phyloP scores from a whole-genome alignment of 2,888 invertebrate genomes.

The Nowickia ferox region DNA sequence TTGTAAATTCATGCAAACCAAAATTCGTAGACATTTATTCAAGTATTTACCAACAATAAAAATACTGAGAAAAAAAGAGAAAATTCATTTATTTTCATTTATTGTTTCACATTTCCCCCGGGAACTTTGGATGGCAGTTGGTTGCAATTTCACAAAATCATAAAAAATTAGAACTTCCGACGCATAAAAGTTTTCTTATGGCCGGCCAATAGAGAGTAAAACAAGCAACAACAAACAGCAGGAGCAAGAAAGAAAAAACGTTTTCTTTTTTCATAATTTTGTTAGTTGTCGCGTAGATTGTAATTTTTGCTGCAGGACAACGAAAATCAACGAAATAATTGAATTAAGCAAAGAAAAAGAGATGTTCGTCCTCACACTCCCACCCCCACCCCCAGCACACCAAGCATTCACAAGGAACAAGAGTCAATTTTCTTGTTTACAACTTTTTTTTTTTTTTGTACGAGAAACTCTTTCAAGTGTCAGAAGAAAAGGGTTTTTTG shows the following conservation, averaged over 20 bases:
- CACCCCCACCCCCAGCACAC: not conserved
- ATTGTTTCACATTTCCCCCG: conserved; percentile 71
- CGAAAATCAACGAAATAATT: conserved; percentile 77
- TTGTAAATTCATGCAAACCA: conserved; percentile 42
- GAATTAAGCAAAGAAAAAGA: conserved; percentile 75
- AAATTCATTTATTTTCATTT: conserved; percentile 73
- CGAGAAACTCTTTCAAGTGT: conserved; percentile 12
- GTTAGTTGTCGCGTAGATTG: conserved; percentile 80
- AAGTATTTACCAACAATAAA: conserved; percentile 41
- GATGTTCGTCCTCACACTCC: too few species aligned
- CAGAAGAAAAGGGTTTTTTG: conserved; percentile 55
- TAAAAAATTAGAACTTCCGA: conserved; percentile 68
- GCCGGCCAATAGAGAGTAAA: conserved; percentile 61
- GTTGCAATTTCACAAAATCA: conserved; percentile 71
- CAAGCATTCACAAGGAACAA: not conserved
- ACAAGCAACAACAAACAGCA: conserved; percentile 19
- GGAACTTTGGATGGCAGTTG: conserved; percentile 68
- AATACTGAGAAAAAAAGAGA: conserved; percentile 40
- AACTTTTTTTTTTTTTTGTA: conserved; percentile 38
- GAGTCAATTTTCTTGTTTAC: conserved; percentile 65
- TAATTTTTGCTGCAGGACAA: conserved; percentile 81
- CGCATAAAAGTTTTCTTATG: conserved; percentile 72
- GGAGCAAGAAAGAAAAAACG: conserved; percentile 56
- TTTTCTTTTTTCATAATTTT: conserved; percentile 80
- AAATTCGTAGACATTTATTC: conserved; percentile 51